These are phyloP conservation scores for Linurgus olivaceus DNA, from an alignment of 2,797 vertebrate species.

Conservation along the genomic window DNA sequence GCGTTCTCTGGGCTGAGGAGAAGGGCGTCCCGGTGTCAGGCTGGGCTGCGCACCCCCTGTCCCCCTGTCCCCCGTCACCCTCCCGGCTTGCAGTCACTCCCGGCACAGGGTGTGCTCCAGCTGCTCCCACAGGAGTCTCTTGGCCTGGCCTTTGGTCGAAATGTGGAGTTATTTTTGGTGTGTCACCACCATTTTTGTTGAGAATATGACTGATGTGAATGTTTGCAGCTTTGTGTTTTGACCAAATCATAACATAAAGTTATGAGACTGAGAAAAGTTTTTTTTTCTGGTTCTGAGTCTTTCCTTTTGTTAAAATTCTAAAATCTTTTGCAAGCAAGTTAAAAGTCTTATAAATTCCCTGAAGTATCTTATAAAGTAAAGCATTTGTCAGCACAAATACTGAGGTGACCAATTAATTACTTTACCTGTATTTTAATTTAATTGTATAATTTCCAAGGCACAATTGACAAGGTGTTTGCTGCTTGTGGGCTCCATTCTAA, in stretches of 20 bases:
- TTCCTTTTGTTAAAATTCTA: not conserved
- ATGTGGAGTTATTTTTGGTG: not conserved
- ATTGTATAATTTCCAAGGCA: not conserved
- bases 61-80: accelerated
- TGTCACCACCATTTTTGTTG: not conserved
- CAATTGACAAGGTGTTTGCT: not conserved
- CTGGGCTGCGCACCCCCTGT: not conserved
- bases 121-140: accelerated
- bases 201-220: not conserved
- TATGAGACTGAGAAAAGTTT: not conserved
- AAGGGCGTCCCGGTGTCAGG: accelerated
- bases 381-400: not conserved
- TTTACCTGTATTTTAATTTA: not conserved
- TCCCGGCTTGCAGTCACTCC: not conserved
- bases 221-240: not conserved
- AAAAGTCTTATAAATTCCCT: not conserved
- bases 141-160: not conserved
- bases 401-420: not conserved
- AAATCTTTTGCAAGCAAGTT: not conserved
- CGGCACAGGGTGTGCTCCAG: accelerated
- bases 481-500: not conserved
- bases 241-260: not conserved
- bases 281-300: not conserved
- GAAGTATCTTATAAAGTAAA: not conserved
- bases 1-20: not conserved